These are phyloP conservation scores for Saimiri boliviensis DNA, from an alignment of 2,113 vertebrate species.

Conservation along the genomic window DNA sequence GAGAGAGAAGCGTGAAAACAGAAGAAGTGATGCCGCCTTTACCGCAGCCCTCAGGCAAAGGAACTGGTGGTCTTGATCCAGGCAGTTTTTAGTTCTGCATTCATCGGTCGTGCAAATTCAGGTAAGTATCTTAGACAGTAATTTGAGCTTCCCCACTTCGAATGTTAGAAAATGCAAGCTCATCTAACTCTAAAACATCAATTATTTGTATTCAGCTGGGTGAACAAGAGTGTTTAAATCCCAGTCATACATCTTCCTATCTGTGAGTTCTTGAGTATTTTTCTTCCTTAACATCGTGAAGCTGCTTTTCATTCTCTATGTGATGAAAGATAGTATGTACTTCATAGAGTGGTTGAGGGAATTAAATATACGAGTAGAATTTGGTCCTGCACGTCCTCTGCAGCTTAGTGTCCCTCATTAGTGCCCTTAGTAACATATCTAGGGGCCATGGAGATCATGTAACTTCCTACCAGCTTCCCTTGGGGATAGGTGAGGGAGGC, in stretches of 20 bases:
- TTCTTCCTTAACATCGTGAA: neutral
- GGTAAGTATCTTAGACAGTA: neutral
- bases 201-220: neutral
- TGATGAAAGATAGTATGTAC: neutral
- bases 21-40: neutral
- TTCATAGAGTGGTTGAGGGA: neutral
- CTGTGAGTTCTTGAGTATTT: neutral
- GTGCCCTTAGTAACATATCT: neutral
- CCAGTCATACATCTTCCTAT: no score
- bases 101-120: neutral
- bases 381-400: neutral
- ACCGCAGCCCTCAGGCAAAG: accelerated
- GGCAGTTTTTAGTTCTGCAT: no score
- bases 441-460: no score
- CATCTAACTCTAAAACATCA: neutral
- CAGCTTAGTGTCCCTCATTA: neutral
- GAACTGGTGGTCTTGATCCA: accelerated
- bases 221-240: neutral
- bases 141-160: neutral
- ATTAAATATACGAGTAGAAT: accelerated
- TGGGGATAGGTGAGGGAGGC: neutral
- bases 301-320: neutral
- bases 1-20: neutral
- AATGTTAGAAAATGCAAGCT: neutral
- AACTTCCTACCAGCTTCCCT: neutral